Conservation (phyloP, 2,113 vertebrate species). For the Forbesichthys agassizii region DNA sequence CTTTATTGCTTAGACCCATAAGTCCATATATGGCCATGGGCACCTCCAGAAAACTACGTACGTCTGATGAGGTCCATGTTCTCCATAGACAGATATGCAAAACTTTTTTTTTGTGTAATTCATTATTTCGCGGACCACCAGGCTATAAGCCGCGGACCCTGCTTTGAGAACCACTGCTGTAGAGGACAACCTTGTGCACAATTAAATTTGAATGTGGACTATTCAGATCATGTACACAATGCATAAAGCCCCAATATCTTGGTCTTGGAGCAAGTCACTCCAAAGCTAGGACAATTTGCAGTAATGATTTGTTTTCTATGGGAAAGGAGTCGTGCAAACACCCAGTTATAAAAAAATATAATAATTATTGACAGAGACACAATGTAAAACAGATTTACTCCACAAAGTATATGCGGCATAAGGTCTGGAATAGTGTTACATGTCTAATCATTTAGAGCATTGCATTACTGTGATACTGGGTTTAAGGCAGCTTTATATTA, state of each 20-base stretch:
- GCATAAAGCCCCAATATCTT: slow-evolving; percentile 22
- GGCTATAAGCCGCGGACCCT: too few relatives aligned
- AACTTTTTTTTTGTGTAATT: too few relatives aligned
- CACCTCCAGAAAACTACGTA: too few relatives aligned
- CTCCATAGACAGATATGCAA: too few relatives aligned
- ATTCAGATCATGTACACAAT: too few relatives aligned
- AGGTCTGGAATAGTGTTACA: slow-evolving; percentile 46
- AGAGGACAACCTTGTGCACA: too few relatives aligned
- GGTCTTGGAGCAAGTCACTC: slow-evolving; percentile 49
- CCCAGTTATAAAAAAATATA: slow-evolving; percentile 28
- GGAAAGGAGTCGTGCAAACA: slow-evolving; percentile 36
- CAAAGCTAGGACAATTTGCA: slow-evolving; percentile 62
- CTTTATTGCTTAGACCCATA: too few relatives aligned
- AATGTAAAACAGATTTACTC: slow-evolving; percentile 47
- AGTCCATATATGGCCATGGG: too few relatives aligned
- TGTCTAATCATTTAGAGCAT: slow-evolving; percentile 36
- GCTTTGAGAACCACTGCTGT: too few relatives aligned
- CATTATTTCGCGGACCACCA: too few relatives aligned
- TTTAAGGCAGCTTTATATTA: slow-evolving; percentile 37
- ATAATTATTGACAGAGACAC: slow-evolving; percentile 55
- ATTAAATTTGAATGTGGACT: too few relatives aligned
- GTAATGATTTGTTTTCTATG: slow-evolving; percentile 54
- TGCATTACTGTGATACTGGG: slow-evolving; percentile 29
- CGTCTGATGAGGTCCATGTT: too few relatives aligned
- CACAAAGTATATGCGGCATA: slow-evolving; percentile 28